phyloP scores from a whole-genome alignment of 1,140 invertebrate species.

The Drosophila chauvacae region DNA sequence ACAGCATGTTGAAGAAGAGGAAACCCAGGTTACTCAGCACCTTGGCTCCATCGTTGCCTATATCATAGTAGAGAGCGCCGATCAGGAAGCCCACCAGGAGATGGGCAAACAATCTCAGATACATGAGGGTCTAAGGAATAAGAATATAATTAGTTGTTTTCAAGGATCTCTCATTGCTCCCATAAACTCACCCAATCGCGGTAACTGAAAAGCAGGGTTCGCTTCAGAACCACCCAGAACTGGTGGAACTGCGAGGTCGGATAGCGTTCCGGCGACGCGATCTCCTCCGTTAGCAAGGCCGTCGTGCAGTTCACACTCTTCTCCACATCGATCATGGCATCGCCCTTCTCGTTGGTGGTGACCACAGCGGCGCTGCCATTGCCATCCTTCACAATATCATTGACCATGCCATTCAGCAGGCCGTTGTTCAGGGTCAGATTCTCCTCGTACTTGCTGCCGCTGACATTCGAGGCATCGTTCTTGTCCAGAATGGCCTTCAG shows the following conservation, averaged over 20 bases:
- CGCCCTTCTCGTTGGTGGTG: constrained; percentile 76
- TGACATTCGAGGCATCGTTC: constrained; percentile 85
- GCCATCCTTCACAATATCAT: constrained; percentile 88
- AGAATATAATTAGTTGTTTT: neutral
- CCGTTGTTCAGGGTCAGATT: constrained; percentile 79
- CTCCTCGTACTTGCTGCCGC: constrained; percentile 86
- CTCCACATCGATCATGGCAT: constrained; percentile 86
- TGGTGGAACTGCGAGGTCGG: constrained; percentile 91
- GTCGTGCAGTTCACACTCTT: constrained; percentile 88
- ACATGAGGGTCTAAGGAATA: constrained; percentile 95
- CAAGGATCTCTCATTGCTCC: neutral
- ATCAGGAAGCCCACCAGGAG: constrained; percentile 96
- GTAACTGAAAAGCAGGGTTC: constrained; percentile 91
- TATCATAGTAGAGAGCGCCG: constrained; percentile 95
- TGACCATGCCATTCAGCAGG: constrained; percentile 86
- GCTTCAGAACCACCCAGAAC: constrained; percentile 92
- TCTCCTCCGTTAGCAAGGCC: constrained; percentile 87
- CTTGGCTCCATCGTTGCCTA: constrained; percentile 97
- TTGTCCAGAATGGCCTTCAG: constrained; percentile 84
- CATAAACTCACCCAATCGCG: constrained; percentile 90
- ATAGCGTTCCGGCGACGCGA: constrained; percentile 88
- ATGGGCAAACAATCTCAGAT: constrained; percentile 96
- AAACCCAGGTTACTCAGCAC: constrained; percentile 98
- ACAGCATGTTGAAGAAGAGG: constrained; percentile 98
- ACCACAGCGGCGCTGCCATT: constrained; percentile 53